Percentiles rank a stretch among this genome's conserved stretches.
These are phyloP conservation scores for Mobula birostris DNA, from an alignment of 2,113 vertebrate species.

Conservation along the genomic window DNA sequence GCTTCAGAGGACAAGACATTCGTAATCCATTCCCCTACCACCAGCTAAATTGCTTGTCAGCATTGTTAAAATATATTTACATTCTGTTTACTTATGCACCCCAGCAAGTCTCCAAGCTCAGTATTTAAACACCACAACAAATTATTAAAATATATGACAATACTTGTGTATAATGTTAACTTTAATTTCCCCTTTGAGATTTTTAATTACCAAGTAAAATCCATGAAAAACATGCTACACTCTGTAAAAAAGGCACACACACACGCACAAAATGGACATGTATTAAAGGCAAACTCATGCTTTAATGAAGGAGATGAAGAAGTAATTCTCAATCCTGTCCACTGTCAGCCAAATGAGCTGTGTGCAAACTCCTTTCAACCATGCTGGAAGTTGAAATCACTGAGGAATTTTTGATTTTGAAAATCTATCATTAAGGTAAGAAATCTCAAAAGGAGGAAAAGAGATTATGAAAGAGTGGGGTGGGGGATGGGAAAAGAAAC, in stretches of 20 bases:
- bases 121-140: slow-evolving; percentile 1
- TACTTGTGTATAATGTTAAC: background rate
- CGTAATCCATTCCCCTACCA: background rate
- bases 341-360: background rate
- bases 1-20: background rate
- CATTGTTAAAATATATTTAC: background rate
- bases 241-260: background rate
- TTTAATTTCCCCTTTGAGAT: background rate
- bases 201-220: slow-evolving; percentile 13
- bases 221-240: background rate
- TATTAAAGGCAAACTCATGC: no score
- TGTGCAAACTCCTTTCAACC: background rate
- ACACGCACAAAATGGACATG: background rate
- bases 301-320: background rate
- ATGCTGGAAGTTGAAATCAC: background rate
- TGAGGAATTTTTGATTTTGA: no score
- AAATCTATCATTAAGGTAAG: no score
- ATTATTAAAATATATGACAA: slow-evolving; percentile 3
- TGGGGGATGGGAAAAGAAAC: no score
- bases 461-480: no score
- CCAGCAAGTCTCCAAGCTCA: background rate
- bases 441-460: no score
- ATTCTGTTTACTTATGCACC: background rate
- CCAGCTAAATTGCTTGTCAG: background rate
- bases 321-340: background rate